phyloP scores from a whole-genome alignment of 2,797 vertebrate species.

The Tinamus major region DNA sequence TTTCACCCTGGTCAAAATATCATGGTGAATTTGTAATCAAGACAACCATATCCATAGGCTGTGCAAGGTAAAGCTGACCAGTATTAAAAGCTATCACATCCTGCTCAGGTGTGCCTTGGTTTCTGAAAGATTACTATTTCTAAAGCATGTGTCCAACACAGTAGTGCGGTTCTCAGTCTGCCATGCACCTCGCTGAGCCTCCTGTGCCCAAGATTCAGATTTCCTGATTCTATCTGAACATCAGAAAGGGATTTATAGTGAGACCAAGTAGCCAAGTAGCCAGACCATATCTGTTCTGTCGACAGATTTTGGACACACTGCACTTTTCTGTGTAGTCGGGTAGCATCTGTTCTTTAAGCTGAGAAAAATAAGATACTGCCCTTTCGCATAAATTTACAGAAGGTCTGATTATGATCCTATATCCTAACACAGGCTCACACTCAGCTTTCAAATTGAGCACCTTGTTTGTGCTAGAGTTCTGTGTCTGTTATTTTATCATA shows the following conservation, averaged over 20 bases:
- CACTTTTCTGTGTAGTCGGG: conserved; percentile 22
- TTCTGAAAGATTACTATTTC: too few species aligned
- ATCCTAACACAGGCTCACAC: conserved; percentile 32
- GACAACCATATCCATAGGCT: neutral
- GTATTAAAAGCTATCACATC: neutral
- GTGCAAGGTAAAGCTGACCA: neutral
- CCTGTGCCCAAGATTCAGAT: neutral
- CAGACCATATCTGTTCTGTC: too few species aligned
- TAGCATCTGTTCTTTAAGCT: conserved; percentile 39
- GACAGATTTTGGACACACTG: neutral
- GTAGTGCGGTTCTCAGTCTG: neutral
- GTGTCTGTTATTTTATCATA: conserved; percentile 54
- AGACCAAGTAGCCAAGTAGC: neutral
- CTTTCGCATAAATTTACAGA: conserved; percentile 28
- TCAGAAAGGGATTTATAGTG: conserved; percentile 25
- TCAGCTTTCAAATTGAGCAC: conserved; percentile 17
- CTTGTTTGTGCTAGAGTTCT: conserved; percentile 27
- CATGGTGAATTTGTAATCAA: neutral
- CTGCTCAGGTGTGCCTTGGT: too few species aligned
- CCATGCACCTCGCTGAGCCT: neutral
- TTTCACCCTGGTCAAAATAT: neutral
- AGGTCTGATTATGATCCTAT: conserved; percentile 41
- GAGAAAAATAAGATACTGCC: neutral
- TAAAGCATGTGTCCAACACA: neutral
- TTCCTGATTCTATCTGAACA: conserved; percentile 1